Evolutionary conservation across 2,113 vertebrate species (phyloP), one percentile per base, ranked within the genome.

Genomic region (Myocastor coypus): DNA sequence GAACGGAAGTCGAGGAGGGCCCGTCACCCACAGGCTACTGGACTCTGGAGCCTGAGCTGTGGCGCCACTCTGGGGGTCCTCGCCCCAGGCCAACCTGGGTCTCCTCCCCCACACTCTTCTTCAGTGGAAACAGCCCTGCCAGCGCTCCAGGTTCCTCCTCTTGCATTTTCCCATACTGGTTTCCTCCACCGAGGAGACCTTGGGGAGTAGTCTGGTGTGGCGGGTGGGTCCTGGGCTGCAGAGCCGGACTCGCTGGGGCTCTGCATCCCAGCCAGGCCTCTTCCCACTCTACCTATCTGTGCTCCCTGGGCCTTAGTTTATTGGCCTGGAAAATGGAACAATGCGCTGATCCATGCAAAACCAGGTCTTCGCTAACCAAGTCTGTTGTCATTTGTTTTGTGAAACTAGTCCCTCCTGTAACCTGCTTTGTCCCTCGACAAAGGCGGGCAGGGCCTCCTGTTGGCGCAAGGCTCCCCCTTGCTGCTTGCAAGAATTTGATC

Each of bases 81-180:
- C 61, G 12, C 32, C 1, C 24, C 0, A 9, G 34, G 13, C 75
- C 19, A 14, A 9, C 17, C 32, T n/a, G 46, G 10, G 8, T 57
- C 46, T 66, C 64, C 52, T n/a, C 26, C 14, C 24, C 3, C 12
- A 32, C 10, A 24, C 32, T 13, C 52, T 87, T 40, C 37, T 69
- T 63, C 78, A 37, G 3, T 50, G 7, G 40, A 59, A 69, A 52
- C 3, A 13, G 3, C 61, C 32, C 57, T 61, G 7, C 55, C 0
- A 22, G 63, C n/a, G 7, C 24, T 12, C 32, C 0, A 0, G 5
- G 32, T 30, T 2, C 3, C 55, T n/a, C 8, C 57, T 34, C 34
- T 12, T 24, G 8, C 0, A 1, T 12, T 28, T 30, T 9, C 28
- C 42, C 37, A 9, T 3, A 3, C 28, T 42, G 11, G 13, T 20